A percentile compares a stretch with the other conserved stretches of the same genome.
Conservation (phyloP, 2,797 vertebrate genomes). For the Ptychadena robeensis region DNA sequence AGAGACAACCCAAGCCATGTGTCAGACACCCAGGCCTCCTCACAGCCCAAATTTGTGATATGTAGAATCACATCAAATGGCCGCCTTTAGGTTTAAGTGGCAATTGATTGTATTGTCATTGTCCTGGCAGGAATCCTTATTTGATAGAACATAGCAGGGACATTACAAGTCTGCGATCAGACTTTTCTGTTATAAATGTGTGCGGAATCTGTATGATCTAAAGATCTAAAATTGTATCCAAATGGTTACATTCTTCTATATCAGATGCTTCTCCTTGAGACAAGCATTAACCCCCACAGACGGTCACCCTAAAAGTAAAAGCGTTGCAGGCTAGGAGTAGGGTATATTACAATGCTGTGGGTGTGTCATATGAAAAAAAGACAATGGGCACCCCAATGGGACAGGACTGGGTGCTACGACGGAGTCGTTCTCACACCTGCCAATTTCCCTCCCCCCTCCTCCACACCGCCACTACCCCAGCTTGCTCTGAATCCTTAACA, state of each 20-base stretch:
- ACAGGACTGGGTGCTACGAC: not conserved
- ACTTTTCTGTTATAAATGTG: not conserved
- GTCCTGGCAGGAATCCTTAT: not conserved
- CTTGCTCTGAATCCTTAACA: slow-evolving; percentile 22
- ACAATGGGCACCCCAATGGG: slow-evolving; percentile 9
- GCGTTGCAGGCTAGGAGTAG: not conserved
- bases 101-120: not conserved
- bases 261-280: not conserved
- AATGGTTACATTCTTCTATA: no score
- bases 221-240: no score
- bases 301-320: not conserved
- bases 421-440: slow-evolving; percentile 46
- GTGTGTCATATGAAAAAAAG: slow-evolving; percentile 34
- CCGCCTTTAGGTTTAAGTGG: not conserved
- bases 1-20: no score
- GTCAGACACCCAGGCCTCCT: no score
- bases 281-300: not conserved
- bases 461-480: not conserved
- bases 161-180: no score
- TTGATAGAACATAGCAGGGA: not conserved
- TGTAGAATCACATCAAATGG: no score
- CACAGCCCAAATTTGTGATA: no score
- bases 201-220: no score
- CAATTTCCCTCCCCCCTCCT: slow-evolving; percentile 1
- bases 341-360: slow-evolving; percentile 10